phyloP scores from a whole-genome alignment of 2,113 vertebrate genomes.

The Blennius ocellaris region DNA sequence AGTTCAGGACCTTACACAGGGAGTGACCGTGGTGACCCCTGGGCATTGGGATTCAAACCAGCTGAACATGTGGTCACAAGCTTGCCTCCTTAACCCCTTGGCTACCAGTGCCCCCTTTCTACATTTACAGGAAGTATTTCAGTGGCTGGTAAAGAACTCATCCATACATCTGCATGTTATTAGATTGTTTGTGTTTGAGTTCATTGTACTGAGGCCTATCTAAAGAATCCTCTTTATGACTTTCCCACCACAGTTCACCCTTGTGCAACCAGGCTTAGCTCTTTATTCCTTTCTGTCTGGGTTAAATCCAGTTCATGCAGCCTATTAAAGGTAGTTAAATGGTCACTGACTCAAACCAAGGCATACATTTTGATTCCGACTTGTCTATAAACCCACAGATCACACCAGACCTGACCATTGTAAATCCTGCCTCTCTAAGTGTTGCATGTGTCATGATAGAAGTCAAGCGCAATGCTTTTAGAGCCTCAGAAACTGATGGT shows the following conservation, averaged over 20 bases:
- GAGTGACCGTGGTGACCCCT: no score
- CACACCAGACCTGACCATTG: slow-evolving; percentile 23
- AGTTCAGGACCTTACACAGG: no score
- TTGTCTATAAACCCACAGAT: slow-evolving; percentile 22
- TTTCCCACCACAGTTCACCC: slow-evolving; percentile 7
- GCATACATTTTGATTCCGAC: slow-evolving; percentile 34
- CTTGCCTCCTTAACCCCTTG: not conserved
- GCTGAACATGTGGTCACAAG: no score
- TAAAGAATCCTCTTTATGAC: no score
- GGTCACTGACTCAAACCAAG: slow-evolving; percentile 39
- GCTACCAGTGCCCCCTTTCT: not conserved
- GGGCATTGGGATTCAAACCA: no score
- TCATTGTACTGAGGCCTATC: slow-evolving; percentile 20
- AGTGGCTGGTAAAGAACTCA: not conserved
- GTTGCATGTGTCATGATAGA: slow-evolving; percentile 19
- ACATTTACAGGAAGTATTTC: slow-evolving; percentile 8
- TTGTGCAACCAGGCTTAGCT: slow-evolving; percentile 36
- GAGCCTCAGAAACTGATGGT: slow-evolving; percentile 18
- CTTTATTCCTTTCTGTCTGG: slow-evolving; percentile 31
- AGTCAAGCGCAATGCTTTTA: slow-evolving; percentile 20
- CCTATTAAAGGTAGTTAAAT: slow-evolving; percentile 40
- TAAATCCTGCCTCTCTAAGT: slow-evolving; percentile 26
- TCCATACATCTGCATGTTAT: slow-evolving; percentile 2
- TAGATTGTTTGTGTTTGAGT: slow-evolving; percentile 14
- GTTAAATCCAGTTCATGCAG: slow-evolving; percentile 56